Evolutionary conservation across 2,797 vertebrate species (phyloP), one percentile per base, ranked within the genome.

Genomic region (Sebastes flavidus): DNA sequence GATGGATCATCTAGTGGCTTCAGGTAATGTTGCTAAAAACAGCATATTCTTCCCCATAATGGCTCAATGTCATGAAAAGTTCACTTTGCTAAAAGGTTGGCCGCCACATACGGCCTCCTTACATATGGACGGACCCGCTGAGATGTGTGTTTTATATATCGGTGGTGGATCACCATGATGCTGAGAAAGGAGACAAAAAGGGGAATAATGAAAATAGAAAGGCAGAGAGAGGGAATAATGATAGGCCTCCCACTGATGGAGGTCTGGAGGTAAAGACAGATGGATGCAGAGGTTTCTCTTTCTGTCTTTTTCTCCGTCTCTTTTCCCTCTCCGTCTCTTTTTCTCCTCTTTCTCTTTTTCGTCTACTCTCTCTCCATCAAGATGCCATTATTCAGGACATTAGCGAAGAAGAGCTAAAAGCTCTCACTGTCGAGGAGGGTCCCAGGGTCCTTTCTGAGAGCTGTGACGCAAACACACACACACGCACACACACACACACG

Each of bases 381-480:
- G 94, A 94, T 93, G 93, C 94, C 95, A 96, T 96, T 96, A 96
- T 95, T 96, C 94, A 94, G 94, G 94, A 96, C 95, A 96, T 96
- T 96, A 96, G 95, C 75, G 87, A 93, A 91, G 94, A 95, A 91
- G 94, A 95, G 95, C 95, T 96, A 96, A 96, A 96, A 96, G 95
- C 96, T 94, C 94, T 96, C 95, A 92, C 92, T 90, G 93, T 92
- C 75, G 93, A 95, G 92, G 92, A 95, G 93, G 95, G 95, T 96
- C 93, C 92, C 82, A 88, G 94, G 94, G 94, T 94, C 93, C 85
- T 87, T 72, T 85, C 86, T 92, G 92, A 92, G 91, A 91, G 91
- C 92, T 68, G 85, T 78, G 84, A 82, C 66, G 75, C 85, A 78
- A 34, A 80, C 78, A 62, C 78, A 36, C 30, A 61, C 36, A 34